Evolutionary conservation across 2,797 vertebrate species (phyloP).

Genomic region (Acanthurus tractus): DNA sequence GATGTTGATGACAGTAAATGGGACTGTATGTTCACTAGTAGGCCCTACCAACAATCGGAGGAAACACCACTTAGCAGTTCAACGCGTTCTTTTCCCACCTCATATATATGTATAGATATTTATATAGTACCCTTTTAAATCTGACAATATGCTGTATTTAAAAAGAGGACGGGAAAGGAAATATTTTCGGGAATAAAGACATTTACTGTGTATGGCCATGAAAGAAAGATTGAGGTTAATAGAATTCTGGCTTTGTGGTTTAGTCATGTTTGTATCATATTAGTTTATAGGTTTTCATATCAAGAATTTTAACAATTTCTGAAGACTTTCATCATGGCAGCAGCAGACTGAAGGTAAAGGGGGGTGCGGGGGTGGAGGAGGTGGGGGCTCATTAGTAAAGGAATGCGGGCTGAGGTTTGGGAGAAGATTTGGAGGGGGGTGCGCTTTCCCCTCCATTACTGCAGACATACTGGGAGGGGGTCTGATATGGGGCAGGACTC

Average conservation of each 20-base stretch:
- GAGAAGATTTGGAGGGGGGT: constrained; percentile 26
- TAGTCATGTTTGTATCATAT: not conserved
- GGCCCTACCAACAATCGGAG: not conserved
- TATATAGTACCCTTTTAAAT: not conserved
- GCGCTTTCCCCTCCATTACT: constrained; percentile 43
- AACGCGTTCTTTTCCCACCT: too few relatives aligned
- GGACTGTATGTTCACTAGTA: not conserved
- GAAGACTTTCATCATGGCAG: constrained; percentile 30
- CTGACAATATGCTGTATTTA: not conserved
- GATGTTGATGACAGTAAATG: not conserved
- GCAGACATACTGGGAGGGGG: constrained; percentile 51
- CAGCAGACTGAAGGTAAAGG: constrained; percentile 39
- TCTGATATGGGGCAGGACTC: constrained; percentile 63
- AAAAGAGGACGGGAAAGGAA: not conserved
- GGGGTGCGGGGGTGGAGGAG: constrained; percentile 26
- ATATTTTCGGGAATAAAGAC: not conserved
- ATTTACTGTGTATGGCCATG: not conserved
- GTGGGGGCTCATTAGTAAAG: constrained; percentile 77
- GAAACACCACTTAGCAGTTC: not conserved
- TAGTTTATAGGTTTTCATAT: not conserved
- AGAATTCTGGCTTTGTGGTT: not conserved
- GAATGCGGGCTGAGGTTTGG: constrained; percentile 77
- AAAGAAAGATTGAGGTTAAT: not conserved
- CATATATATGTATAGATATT: too few relatives aligned
- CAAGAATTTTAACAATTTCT: constrained; percentile 8